A percentile compares a stretch with the other conserved stretches of the same genome.
Conservation (phyloP, 2,113 vertebrate species). For the Etheostoma cragini region DNA sequence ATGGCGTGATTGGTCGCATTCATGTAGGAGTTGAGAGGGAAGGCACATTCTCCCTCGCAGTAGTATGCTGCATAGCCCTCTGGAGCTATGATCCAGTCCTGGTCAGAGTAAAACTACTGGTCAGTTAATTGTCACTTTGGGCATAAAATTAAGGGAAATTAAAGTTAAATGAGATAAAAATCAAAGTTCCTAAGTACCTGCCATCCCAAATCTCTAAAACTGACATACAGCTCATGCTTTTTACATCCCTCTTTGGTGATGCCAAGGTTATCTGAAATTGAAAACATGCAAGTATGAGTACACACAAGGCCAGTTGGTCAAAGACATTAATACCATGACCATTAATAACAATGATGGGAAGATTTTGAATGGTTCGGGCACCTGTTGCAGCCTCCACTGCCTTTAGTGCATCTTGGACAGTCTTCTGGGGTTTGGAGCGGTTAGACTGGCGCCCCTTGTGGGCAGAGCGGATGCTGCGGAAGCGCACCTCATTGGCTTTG, state of each 20-base stretch:
- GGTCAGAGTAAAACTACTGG: constrained; percentile 18
- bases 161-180: neutral
- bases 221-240: constrained; percentile 97
- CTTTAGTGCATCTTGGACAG: constrained; percentile 89
- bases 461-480: constrained; percentile 91
- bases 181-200: constrained; percentile 84
- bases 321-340: neutral
- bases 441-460: constrained; percentile 90
- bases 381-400: constrained; percentile 88
- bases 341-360: rapidly evolving
- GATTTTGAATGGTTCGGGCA: neutral
- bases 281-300: constrained; percentile 21
- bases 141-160: rapidly evolving
- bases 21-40: constrained; percentile 98
- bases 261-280: constrained; percentile 88
- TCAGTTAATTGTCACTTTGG: neutral
- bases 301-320: neutral
- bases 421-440: constrained; percentile 89
- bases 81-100: constrained; percentile 99
- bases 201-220: constrained; percentile 98
- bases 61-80: constrained; percentile 97
- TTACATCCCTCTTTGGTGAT: constrained; percentile 95
- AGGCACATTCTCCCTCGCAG: constrained; percentile 97
- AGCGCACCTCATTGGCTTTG: constrained; percentile 92
- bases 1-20: constrained; percentile 98